Evolutionary conservation across 2,888 invertebrate species (phyloP), one percentile per base, ranked within the genome.

Genomic region (Eilema sororculum): DNA sequence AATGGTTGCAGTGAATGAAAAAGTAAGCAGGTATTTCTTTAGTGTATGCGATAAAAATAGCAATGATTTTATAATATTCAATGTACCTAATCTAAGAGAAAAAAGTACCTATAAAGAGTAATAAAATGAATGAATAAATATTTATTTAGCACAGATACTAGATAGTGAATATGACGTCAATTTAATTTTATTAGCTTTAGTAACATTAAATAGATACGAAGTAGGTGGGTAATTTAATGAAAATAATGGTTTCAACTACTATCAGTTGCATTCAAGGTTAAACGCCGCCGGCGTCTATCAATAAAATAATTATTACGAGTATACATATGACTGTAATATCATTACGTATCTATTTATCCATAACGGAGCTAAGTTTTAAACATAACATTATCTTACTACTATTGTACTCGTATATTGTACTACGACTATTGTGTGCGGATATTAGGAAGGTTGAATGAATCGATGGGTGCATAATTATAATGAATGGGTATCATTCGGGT

Each of bases 1-100:
- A 37, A 87, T 90, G 68, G 84, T 90, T 16, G 86, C 85, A 30
- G 24, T 72, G 63, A 72, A 72, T 68, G n/a, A n/a, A 25, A 72
- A 72, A 33, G 68, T 66, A 25, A 24, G 28, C 57, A 10, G 12
- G 13, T 62, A 16, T 37, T 16, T 41, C 37, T 24, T 6, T 5
- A 16, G 13, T 33, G 3, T 24, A 6, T 22, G 12, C n/a, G n/a
- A 30, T 12, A n/a, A 33, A 13, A 12, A 8, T 0, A 1, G 13
- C 30, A 12, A n/a, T 60, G 10, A 33, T 30, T 33, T 33, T 25
- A 22, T 28, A 22, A 20, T 22, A 22, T 65, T 65, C n/a, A 46
- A 46, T 46, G 5, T 46, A n/a, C n/a, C n/a, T n/a, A 20, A 46
- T 16, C 46, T 46, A 20, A 20, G 1, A 41, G 41, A 16, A 37